A percentile compares a stretch with the other conserved stretches of the same genome.
These are phyloP conservation scores for Phalacrocorax aristotelis DNA, from an alignment of 2,113 vertebrate genomes.

Conservation along the genomic window DNA sequence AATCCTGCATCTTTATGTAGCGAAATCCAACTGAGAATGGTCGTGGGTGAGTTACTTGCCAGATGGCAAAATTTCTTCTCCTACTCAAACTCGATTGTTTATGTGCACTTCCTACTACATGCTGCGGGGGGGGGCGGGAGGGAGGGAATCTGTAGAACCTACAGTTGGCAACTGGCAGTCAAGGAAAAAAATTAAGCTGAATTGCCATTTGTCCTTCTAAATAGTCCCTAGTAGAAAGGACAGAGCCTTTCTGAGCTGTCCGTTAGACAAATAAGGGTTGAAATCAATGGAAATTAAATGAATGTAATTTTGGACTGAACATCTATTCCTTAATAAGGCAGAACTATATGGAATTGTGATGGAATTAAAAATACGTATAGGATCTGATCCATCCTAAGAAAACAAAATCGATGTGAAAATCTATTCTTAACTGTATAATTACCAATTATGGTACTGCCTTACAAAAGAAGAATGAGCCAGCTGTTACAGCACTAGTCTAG, in stretches of 20 bases:
- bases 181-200: background rate
- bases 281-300: background rate
- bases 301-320: background rate
- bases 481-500: background rate
- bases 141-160: background rate
- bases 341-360: background rate
- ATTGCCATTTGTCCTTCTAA: background rate
- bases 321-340: background rate
- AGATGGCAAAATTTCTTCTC: constrained; percentile 25
- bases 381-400: background rate
- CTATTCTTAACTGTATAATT: background rate
- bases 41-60: constrained; percentile 22
- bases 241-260: background rate
- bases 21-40: background rate
- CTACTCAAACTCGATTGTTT: background rate
- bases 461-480: background rate
- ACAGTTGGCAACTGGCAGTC: background rate
- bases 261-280: background rate
- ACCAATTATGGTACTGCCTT: background rate
- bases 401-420: background rate
- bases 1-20: background rate
- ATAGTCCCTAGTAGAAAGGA: background rate
- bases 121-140: background rate
- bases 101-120: background rate
- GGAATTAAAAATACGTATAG: background rate